Base-by-base conservation (phyloP, 2,113 vertebrate genomes). In the Amazona vittata region DNA sequence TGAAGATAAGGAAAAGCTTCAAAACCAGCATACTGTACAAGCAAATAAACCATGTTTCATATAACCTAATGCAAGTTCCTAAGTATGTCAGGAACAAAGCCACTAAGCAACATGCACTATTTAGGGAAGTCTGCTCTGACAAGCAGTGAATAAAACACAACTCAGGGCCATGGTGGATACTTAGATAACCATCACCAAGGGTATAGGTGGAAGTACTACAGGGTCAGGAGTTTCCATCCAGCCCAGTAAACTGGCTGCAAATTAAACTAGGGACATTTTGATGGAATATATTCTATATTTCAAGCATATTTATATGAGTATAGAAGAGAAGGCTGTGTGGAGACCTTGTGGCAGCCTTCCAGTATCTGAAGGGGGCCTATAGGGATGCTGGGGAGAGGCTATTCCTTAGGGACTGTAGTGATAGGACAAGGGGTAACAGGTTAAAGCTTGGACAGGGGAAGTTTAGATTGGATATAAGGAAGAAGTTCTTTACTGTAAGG, bases 101-200 rank as follows among this genome's bases (percentile, higher is more conserved):
- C 24, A 63, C 10, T 50, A 35, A 57, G 11, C 13, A 29, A 84
- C 17, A 21, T 10, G 8, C 46, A 60, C 18, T 81, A 2, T 44
- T 62, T 41, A 44, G 6, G 17, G 64, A 20, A 67, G 22, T 41
- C 46, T 67, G 11, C n/a, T 81, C 47, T n/a, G 57, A 86, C 52
- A 35, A 69, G 52, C n/a, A 43, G 43, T 25, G 39, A 41, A 46
- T 52, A 37, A 78, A 49, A 31, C 21, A 67, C 12, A 28, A 12
- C 4, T 37, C 33, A 46, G 25, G 9, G 17, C 25, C 29, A 2
- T 22, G 41, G 35, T 28, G 20, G 10, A n/a, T 43, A 55, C 3
- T 24, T 33, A 20, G 21, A 24, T 46, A 41, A 35, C 46, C 1
- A 0, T 43, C 24, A 60, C 26, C 46, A 35, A 0, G 1, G 24